A percentile compares a stretch with the other conserved stretches of the same genome.
These are phyloP conservation scores for Drosophila pseudotakahashii DNA, from an alignment of 2,888 invertebrate genomes.

Conservation along the genomic window DNA sequence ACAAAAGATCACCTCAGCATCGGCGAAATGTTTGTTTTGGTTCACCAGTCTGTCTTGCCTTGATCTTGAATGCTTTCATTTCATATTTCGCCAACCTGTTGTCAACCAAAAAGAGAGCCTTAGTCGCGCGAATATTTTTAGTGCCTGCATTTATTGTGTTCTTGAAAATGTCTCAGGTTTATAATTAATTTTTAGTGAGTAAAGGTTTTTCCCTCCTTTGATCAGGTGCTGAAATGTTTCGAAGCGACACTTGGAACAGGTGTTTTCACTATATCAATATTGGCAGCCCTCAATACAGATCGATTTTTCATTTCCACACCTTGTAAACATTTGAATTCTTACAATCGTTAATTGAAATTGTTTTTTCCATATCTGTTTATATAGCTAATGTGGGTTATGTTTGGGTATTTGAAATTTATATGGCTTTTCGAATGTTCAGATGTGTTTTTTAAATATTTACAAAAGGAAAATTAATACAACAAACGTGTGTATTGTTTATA, in stretches of 20 bases:
- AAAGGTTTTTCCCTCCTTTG: slow-evolving; percentile 2
- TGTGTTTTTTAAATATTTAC: slow-evolving; percentile 1
- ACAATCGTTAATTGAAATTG: slow-evolving; percentile 3
- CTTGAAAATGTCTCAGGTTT: slow-evolving; percentile 13
- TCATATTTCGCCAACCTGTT: slow-evolving; percentile 54
- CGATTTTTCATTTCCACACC: slow-evolving; percentile 4
- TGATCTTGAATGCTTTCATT: slow-evolving; percentile 67
- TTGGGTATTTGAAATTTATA: background rate
- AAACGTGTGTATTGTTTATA: background rate
- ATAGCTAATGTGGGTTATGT: slow-evolving; percentile 6
- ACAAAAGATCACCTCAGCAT: slow-evolving; percentile 32
- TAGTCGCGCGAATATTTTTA: slow-evolving; percentile 62
- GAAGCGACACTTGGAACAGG: slow-evolving; percentile 19
- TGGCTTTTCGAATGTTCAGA: background rate
- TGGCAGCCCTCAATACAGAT: slow-evolving; percentile 2
- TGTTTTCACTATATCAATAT: slow-evolving; percentile 12
- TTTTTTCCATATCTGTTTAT: background rate
- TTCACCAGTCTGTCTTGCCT: slow-evolving; percentile 53
- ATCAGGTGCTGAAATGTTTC: slow-evolving; percentile 1
- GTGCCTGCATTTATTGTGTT: slow-evolving; percentile 42
- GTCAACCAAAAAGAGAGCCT: slow-evolving; percentile 54
- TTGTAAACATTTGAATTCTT: slow-evolving; percentile 10
- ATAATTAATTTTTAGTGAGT: background rate
- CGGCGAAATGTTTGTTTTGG: slow-evolving; percentile 65
- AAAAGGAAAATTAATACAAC: background rate